Evolutionary conservation across 2,797 vertebrate genomes (phyloP), one percentile per base, ranked within the genome.

Genomic region (Buphagus erythrorhynchus): DNA sequence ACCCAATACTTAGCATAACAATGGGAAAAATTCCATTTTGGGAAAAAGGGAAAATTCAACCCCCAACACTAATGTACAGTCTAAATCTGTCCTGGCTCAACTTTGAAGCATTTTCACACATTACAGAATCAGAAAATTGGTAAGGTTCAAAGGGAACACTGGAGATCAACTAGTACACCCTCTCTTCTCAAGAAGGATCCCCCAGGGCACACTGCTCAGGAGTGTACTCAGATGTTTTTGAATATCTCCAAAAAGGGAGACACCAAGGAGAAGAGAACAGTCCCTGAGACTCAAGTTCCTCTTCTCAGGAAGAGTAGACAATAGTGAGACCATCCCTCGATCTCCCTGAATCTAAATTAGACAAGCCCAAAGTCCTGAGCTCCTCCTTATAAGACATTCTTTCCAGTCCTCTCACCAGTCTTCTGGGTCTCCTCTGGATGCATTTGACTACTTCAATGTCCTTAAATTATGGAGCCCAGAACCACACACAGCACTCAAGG

Each of bases 271-370:
- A 73, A 66, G 13, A 62, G 8, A 3, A 28, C 21, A 61, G 16
- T 4, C 17, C 10, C 5, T 86, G 8, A 17, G 4, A 31, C 28
- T 67, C 20, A 12, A 2, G 17, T 5, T 80, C 2, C 1, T 6
- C 15, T 73, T 12, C 29, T 88, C 31, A 31, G 21, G 24, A 89
- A 54, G 25, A 11, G 22, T 2, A 48, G 46, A 40, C 6, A 59
- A 13, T 16, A 51, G 43, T 9, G 11, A 48, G 33, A 13, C 31
- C 2, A 0, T 6, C 4, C 2, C 42, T 66, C 24, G 45, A 16
- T 24, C 59, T 68, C 25, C 11, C 73, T 28, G 1, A 52, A 8
- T 58, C 9, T 26, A 51, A 67, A 38, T 26, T 15, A 46, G 35
- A n/a, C 10, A 71, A 84, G 1, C 0, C 6, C 5, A 4, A 3